Base-by-base conservation (phyloP, 2,888 invertebrate genomes). In the Muschampia plurimacula region DNA sequence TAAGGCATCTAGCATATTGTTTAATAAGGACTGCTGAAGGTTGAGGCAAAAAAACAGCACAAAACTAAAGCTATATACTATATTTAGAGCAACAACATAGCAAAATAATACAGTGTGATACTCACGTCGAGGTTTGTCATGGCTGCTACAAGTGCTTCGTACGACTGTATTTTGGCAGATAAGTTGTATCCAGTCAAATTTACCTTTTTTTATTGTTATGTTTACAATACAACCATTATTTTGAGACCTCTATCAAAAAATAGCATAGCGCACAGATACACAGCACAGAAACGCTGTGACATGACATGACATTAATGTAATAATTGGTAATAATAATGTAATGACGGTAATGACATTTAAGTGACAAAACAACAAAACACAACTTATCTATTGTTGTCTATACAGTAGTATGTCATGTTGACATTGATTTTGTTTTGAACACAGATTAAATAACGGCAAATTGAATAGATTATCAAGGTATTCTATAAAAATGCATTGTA, bases 111-210 rank as follows among this genome's bases (percentile, higher is more conserved):
- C 63, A 72, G 67, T 67, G 46, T 67, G 72, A 63, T 64, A 76
- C 76, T 76, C 73, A 76, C 76, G 60, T 75, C 76, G 46, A 76
- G 75, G 65, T 76, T 76, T 55, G 76, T 76, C 76, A 76, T 76
- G 74, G 72, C 64, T 69, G 69, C 71, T 67, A 46, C 67, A 46
- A 64, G 59, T 32, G 72, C 72, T 68, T 68, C 52, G 72, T 73
- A 73, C 12, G 72, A 68, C 68, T 73, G 72, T 68, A 73, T 73
- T 73, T 64, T 68, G 64, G 39, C 64, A 57, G 52, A 52, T 32
- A 69, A 46, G 52, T 67, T 62, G n/a, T 55, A 70, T 13, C 64
- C 60, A 62, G 22, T 32, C 69, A 32, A 73, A 69, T 64, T 62
- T 41, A 55, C 8, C 60, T 72, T 71, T 44, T 69, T 71, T 74